A percentile compares a stretch with the other conserved stretches of the same genome.
Evolutionary conservation across 1,140 invertebrate species (phyloP).

Genomic region (Probaryconus sp.): DNA sequence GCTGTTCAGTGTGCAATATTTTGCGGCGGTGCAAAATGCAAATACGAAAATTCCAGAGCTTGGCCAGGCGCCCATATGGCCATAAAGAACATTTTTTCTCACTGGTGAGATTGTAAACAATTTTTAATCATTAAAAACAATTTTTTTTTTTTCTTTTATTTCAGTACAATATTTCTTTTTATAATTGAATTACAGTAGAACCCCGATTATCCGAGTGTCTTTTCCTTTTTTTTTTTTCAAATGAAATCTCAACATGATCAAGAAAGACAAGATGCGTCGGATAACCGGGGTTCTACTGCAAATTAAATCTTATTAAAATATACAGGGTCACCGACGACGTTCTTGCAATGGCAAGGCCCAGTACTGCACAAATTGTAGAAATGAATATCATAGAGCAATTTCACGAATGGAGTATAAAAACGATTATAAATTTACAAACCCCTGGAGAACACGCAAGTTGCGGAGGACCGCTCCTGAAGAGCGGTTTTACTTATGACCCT

Average conservation of each 20-base stretch:
- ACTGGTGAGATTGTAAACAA: constrained; percentile 82
- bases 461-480: constrained; percentile 84
- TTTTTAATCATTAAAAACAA: constrained; percentile 2
- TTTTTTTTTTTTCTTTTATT: neutral
- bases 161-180: no score
- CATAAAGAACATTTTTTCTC: constrained; percentile 88
- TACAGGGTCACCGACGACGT: constrained; percentile 91
- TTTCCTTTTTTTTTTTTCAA: no score
- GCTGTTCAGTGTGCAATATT: constrained; percentile 87
- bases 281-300: no score
- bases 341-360: constrained; percentile 91
- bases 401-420: constrained; percentile 86
- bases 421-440: constrained; percentile 90
- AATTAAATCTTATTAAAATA: no score
- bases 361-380: constrained; percentile 84
- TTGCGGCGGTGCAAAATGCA: constrained; percentile 89
- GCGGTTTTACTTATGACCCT: constrained; percentile 88
- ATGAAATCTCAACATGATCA: no score
- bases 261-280: no score
- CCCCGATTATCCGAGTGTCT: no score
- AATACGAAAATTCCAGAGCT: constrained; percentile 85
- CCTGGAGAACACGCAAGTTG: constrained; percentile 91
- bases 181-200: no score
- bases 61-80: constrained; percentile 85
- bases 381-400: constrained; percentile 89